Evolutionary conservation across 2,888 invertebrate genomes (phyloP).

Genomic region (Apodemia zela): DNA sequence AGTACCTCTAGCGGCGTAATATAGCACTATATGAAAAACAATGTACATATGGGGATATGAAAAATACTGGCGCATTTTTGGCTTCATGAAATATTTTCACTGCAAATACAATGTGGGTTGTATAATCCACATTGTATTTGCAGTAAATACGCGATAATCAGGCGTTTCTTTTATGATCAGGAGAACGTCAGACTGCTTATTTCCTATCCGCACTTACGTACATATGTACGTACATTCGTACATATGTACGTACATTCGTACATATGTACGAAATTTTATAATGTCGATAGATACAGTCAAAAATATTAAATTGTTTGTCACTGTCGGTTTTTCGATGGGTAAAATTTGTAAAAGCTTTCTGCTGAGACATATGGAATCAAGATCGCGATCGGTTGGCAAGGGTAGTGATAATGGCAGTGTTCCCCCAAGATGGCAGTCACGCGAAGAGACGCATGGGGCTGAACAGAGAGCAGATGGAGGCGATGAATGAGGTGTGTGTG

Average conservation of each 20-base stretch:
- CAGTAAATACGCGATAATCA: not conserved
- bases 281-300: not conserved
- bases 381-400: not conserved
- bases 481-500: slow-evolving; percentile 70
- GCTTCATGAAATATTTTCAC: no score
- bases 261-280: no score
- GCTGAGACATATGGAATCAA: not conserved
- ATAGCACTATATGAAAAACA: no score
- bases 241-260: no score
- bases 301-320: not conserved
- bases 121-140: not conserved
- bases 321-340: not conserved
- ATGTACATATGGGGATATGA: no score
- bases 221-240: no score
- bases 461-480: slow-evolving; percentile 80
- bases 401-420: slow-evolving; percentile 55
- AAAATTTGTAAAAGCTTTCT: not conserved
- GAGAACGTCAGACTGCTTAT: not conserved
- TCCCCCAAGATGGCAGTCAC: slow-evolving; percentile 79
- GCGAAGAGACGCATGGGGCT: slow-evolving; percentile 80
- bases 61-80: no score
- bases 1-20: no score
- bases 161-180: not conserved
- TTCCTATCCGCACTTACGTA: not conserved
- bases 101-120: no score